These are phyloP conservation scores for Oryzaephilus surinamensis DNA, from an alignment of 1,140 invertebrate genomes.

Conservation along the genomic window DNA sequence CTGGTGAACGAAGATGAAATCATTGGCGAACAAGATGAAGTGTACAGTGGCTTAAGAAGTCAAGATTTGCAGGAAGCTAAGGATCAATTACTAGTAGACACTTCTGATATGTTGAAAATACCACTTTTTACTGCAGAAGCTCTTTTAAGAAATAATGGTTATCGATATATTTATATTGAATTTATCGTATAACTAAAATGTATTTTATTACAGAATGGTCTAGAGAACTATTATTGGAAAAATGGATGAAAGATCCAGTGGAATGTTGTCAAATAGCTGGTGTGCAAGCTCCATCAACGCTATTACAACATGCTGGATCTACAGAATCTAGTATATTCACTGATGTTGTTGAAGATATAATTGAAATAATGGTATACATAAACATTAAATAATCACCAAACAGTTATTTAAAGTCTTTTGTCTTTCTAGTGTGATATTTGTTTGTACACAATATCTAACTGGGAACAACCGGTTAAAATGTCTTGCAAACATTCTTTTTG, in stretches of 20 bases:
- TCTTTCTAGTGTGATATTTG: constrained; percentile 57
- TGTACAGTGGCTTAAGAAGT: constrained; percentile 52
- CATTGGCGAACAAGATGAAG: constrained; percentile 40
- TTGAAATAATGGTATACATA: constrained; percentile 32
- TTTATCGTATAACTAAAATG: neutral
- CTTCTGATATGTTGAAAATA: constrained; percentile 63
- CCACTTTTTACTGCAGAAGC: constrained; percentile 65
- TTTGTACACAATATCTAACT: constrained; percentile 32
- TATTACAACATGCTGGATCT: constrained; percentile 33
- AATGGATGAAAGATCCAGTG: constrained; percentile 59
- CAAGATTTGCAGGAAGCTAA: constrained; percentile 68
- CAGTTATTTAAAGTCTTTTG: neutral
- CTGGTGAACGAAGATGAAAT: constrained; percentile 39
- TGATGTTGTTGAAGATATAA: constrained; percentile 21
- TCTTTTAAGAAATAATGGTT: constrained; percentile 58
- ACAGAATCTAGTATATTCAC: constrained; percentile 31
- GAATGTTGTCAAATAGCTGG: constrained; percentile 58
- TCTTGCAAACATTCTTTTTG: constrained; percentile 57
- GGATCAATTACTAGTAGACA: constrained; percentile 61
- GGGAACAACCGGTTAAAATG: constrained; percentile 37
- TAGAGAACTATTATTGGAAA: constrained; percentile 52
- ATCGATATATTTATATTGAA: constrained; percentile 19
- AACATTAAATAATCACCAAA: constrained; percentile 4
- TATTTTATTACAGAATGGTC: constrained; percentile 53
- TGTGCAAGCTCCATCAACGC: constrained; percentile 48